phyloP scores from a whole-genome alignment of 2,797 vertebrate genomes.

The Chrysocyon brachyurus region DNA sequence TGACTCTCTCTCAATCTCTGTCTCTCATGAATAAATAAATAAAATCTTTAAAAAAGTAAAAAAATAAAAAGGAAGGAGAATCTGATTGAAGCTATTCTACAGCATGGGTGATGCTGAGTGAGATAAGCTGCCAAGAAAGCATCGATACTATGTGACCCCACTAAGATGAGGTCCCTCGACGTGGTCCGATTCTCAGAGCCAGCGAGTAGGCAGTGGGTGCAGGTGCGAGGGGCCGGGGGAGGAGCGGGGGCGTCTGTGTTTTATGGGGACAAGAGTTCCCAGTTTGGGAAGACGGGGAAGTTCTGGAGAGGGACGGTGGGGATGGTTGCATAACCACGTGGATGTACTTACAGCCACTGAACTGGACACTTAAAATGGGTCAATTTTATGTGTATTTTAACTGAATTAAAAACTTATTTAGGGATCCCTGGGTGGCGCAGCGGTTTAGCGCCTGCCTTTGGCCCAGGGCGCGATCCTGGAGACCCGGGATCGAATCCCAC shows the following conservation, averaged over 20 bases:
- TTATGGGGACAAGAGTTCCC: background rate
- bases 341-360: background rate
- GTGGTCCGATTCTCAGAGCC: background rate
- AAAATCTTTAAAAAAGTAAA: background rate
- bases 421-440: no score
- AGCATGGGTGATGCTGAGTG: background rate
- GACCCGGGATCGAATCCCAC: no score
- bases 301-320: background rate
- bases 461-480: no score
- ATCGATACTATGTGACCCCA: no score
- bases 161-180: accelerated
- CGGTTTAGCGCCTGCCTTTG: no score
- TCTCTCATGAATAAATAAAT: no score
- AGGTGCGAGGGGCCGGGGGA: background rate
- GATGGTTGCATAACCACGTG: accelerated
- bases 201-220: background rate
- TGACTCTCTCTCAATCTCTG: no score
- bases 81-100: background rate
- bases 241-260: background rate
- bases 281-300: background rate
- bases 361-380: background rate
- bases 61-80: background rate
- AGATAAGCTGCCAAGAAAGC: background rate
- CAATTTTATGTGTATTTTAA: background rate
- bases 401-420: background rate